Evolutionary conservation across 2,888 invertebrate genomes (phyloP).

Genomic region (Tridacna gigas): DNA sequence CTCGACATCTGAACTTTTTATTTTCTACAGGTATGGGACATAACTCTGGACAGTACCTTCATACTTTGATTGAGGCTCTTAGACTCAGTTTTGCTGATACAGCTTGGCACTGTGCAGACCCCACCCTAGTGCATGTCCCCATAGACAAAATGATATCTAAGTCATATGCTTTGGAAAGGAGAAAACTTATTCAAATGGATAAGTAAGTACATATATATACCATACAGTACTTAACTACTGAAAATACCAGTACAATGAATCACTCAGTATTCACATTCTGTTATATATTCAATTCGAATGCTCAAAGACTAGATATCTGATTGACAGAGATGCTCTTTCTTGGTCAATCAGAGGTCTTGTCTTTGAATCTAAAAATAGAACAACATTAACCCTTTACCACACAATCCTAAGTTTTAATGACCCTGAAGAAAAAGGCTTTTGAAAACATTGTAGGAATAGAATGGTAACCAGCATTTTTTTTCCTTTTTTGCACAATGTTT

Average conservation of each 20-base stretch:
- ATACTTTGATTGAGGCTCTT: conserved; percentile 84
- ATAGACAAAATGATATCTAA: conserved; percentile 80
- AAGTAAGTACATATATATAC: conserved; percentile 69
- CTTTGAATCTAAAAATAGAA: too few species aligned
- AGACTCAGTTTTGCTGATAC: conserved; percentile 84
- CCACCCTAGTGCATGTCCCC: conserved; percentile 76
- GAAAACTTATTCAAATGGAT: conserved; percentile 77
- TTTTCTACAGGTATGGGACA: conserved; percentile 78
- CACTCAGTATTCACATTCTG: too few species aligned
- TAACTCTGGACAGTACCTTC: conserved; percentile 84
- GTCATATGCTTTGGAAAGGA: conserved; percentile 81
- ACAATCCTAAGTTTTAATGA: neutral
- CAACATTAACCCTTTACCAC: neutral
- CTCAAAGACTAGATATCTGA: too few species aligned
- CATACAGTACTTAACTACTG: too few species aligned
- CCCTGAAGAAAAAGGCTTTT: neutral
- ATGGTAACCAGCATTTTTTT: neutral
- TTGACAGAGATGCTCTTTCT: too few species aligned
- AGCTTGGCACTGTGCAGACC: conserved; percentile 82
- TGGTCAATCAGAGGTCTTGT: too few species aligned
- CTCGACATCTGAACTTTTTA: too few species aligned
- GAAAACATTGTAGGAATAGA: neutral
- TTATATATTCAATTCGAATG: too few species aligned
- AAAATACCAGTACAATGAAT: too few species aligned
- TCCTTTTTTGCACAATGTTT: neutral